Percentiles rank a stretch among this genome's conserved stretches.
Conservation (phyloP, 2,797 vertebrate species). For the Pipistrellus pipistrellus region DNA sequence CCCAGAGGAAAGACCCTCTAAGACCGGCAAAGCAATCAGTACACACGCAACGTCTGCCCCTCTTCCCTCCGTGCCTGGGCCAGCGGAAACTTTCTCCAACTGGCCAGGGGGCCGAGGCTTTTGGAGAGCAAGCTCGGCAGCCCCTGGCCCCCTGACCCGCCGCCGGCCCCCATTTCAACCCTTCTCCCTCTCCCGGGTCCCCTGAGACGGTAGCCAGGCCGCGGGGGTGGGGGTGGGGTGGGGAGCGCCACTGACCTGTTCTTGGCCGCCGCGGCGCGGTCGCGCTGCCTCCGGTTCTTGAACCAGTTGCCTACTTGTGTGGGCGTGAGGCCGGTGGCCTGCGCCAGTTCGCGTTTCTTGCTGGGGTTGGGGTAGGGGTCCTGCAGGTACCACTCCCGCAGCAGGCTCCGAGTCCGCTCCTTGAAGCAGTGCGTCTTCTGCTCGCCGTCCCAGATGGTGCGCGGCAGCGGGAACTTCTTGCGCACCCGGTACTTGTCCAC, state of each 20-base stretch:
- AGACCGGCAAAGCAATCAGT: not conserved
- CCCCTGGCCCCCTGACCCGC: not conserved
- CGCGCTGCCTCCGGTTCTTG: constrained; percentile 99
- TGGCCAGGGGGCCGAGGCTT: not conserved
- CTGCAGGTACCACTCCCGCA: constrained; percentile 99
- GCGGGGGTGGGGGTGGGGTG: not conserved
- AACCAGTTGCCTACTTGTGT: constrained; percentile 99
- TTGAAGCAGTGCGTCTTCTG: constrained; percentile 99
- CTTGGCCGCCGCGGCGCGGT: constrained; percentile 99
- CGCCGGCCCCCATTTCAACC: not conserved
- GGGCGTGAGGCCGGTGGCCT: constrained; percentile 99
- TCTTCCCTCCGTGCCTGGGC: not conserved
- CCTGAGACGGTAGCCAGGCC: not conserved
- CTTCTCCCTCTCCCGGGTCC: not conserved
- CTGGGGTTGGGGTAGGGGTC: constrained; percentile 99
- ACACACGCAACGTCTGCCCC: not conserved
- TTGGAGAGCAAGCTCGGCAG: not conserved
- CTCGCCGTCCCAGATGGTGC: constrained; percentile 99
- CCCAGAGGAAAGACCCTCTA: not conserved
- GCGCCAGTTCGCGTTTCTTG: constrained; percentile 99
- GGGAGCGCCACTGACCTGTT: constrained; percentile 94
- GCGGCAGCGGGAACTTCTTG: constrained; percentile 99
- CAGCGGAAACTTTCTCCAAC: constrained; percentile 73
- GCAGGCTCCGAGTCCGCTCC: constrained; percentile 98
- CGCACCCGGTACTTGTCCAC: constrained; percentile 99